Evolutionary conservation across 1,140 invertebrate genomes (phyloP), one percentile per base, ranked within the genome.

Genomic region (Drosophila albomicans): DNA sequence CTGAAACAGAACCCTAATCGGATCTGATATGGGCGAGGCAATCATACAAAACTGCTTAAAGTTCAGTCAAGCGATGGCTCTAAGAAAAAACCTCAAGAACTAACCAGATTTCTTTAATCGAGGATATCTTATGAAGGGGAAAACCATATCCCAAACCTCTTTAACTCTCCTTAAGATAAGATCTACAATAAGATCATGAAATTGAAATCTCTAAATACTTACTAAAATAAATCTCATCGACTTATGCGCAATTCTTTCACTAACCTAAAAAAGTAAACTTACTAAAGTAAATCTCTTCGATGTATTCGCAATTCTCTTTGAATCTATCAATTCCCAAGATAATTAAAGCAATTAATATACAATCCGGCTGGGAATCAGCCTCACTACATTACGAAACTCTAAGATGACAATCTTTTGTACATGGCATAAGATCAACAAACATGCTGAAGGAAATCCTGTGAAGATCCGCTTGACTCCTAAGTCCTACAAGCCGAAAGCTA

Each of bases 401-500:
- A 35, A 49, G 57, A 69, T 70, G 49, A 35, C 15, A 57, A 63
- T 45, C 58, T 56, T 43, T 4, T 43, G 41, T 43, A 43, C 41
- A 43, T 43, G 41, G 41, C 3, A 43, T 3, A 13, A 43, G 35
- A 51, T 15, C 56, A 76, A 67, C 62, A 76, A 69, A 72, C 75
- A 82, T 71, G 64, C 58, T 57, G 66, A 81, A n/a, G 20, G 5
- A 71, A 62, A 54, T 11, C 8, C 11, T 61, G n/a, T 8, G 11
- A 2, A 52, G 10, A 82, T 85, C 79, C 59, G 79, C 71, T 82
- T 87, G 84, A 87, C 68, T 79, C 75, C 49, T 61, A 82, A 86
- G 70, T 72, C 75, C 32, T 65, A 70, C 46, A 74, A 79, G 48
- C 80, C 32, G 74, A 88, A 89, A 88, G 85, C 81, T 80, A 88